Percentiles rank a stretch among this genome's conserved stretches.
Conservation (phyloP, 2,797 vertebrate species). For the Anolis apletophallus region DNA sequence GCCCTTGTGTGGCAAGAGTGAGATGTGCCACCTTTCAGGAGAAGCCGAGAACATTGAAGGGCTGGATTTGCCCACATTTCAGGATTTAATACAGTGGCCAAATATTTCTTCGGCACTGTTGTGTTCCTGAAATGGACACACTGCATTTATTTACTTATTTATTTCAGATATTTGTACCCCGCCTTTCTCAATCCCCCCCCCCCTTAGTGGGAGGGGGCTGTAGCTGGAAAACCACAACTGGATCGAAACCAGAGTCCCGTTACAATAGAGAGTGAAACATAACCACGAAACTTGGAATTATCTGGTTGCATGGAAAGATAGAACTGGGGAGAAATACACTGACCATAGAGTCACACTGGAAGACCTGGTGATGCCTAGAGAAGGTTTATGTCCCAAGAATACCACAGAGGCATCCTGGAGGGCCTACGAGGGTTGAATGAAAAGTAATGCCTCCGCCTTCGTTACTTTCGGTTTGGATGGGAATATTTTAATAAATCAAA, state of each 20-base stretch:
- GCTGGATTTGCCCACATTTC: background rate
- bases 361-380: no score
- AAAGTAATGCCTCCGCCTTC: no score
- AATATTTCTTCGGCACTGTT: background rate
- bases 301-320: background rate
- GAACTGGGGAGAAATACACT: background rate
- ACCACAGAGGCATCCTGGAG: no score
- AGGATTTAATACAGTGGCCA: background rate
- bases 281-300: background rate
- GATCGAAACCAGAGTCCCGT: background rate
- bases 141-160: no score
- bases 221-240: background rate
- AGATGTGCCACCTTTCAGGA: background rate
- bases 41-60: background rate
- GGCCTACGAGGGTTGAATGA: no score
- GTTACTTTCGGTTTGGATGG: no score
- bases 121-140: background rate
- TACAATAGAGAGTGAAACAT: background rate
- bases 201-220: no score
- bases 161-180: no score
- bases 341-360: no score
- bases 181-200: no score
- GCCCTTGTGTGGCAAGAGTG: constrained; percentile 16
- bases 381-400: no score
- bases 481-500: no score